Base-by-base conservation (phyloP, 1,140 invertebrate species). In the Zophobas morio region DNA sequence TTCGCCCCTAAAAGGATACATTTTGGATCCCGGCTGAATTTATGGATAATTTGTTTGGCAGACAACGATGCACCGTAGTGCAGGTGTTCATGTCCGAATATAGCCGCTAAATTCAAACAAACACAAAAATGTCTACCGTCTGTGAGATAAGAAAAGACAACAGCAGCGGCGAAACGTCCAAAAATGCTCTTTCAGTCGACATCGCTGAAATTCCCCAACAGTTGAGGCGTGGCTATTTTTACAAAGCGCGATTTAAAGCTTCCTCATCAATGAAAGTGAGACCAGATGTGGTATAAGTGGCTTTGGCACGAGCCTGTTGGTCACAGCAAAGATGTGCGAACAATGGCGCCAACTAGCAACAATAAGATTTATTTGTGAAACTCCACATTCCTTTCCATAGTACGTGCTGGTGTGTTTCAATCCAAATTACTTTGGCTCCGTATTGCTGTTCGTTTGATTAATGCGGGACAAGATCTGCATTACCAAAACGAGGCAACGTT, bases 181-280 rank as follows among this genome's bases (percentile, higher is more conserved):
- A 63, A 63, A 63, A 36, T 63, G 51, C 20, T 72, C 70, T 53
- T 49, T 39, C 20, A 2, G 35, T 53, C 70, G 51, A 72, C 42
- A 53, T 72, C n/a, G 33, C 36, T 72, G 70, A 49, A 72, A 72
- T 72, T 72, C 47, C 34, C n/a, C 3, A 72, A 53, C 6, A 5
- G 70, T 72, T 37, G 47, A 53, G 37, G 35, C 39, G 71, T 54
- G 71, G 54, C 49, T 73, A 56, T 73, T 73, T 73, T 53, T 72
- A 73, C 39, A 37, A 72, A 49, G 37, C 34, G 33, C 35, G 70
- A 72, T 73, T 73, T 54, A 73, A 73, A 36, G 49, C 54, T 8
- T 37, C 39, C 47, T 72, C 71, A 73, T 73, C 71, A 73, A 73
- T 73, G 71, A 56, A 56, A 73, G 71, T 73, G 54, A 72, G 54